Evolutionary conservation across 2,888 invertebrate species (phyloP).

Genomic region (Cephus rjabovi): DNA sequence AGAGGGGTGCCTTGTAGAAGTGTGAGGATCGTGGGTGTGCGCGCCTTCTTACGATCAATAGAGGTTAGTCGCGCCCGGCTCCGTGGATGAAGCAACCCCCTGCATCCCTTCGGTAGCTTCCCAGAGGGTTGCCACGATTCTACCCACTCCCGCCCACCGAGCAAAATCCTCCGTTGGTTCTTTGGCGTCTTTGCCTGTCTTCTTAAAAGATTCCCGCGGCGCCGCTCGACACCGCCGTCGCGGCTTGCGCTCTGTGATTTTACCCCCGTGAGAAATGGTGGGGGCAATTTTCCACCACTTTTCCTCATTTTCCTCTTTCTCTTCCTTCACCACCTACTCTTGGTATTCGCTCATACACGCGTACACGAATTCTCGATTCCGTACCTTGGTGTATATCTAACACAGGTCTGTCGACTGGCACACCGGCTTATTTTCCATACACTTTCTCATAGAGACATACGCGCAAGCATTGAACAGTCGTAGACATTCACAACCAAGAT

Average conservation of each 20-base stretch:
- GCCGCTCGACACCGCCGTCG: constrained; percentile 1
- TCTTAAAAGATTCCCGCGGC: constrained; percentile 21
- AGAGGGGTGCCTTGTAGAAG: constrained; percentile 32
- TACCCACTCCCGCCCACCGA: constrained; percentile 43
- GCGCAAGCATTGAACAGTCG: neutral
- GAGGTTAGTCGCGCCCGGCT: constrained; percentile 61
- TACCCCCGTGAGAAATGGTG: constrained; percentile 22
- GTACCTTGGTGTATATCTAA: neutral
- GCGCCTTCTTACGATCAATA: constrained; percentile 61
- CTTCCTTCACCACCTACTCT: constrained; percentile 16
- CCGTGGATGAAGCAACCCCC: constrained; percentile 49
- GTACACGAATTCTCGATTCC: neutral
- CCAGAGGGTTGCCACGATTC: neutral
- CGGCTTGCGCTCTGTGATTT: constrained; percentile 32
- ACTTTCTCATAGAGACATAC: neutral
- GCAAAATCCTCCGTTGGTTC: constrained; percentile 21
- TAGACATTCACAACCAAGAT: neutral
- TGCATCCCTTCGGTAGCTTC: neutral
- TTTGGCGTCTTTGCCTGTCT: constrained; percentile 19
- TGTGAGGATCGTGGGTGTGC: constrained; percentile 55
- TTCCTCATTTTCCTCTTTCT: constrained; percentile 7
- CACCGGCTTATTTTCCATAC: neutral
- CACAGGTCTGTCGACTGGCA: neutral
- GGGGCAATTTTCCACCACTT: constrained; percentile 13
- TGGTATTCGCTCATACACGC: constrained; percentile 10